Evolutionary conservation across 2,113 vertebrate species (phyloP), one percentile per base, ranked within the genome.

Genomic region (Argyrosomus japonicus): DNA sequence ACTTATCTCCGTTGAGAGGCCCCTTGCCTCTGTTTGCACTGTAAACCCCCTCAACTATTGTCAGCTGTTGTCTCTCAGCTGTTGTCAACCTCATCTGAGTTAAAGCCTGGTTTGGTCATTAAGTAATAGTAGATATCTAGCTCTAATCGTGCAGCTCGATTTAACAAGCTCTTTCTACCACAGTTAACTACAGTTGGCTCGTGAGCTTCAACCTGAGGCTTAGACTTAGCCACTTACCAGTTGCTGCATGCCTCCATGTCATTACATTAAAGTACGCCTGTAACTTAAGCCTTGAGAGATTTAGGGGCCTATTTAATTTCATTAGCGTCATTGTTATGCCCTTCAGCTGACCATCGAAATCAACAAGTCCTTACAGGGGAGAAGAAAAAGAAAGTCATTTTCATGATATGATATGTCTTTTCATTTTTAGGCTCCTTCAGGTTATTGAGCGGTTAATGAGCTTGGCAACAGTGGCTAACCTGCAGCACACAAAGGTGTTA

Each of bases 221-320:
- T 45, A 85, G 23, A 25, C 79, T 70, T 3, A 75, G 63, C 65
- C 72, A 72, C 81, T 79, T 75, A 85, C 90, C 76, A 74, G 84
- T 71, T 19, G 68, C 83, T 74, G 87, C 88, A 79, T 85, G 81
- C 82, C 82, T 79, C 71, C 69, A 43, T 47, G 23, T 77, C 80
- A 69, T 87, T 90, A 87, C 82, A 74, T 76, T 79, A 58, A 89
- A 83, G 54, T 14, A 60, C 0, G 62, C 18, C 47, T 74, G 77
- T 27, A 84, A 86, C 75, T 61, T 73, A 83, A 87, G 76, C 68
- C 65, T 70, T 79, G 74, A 85, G 89, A 84, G 84, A 60, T 82
- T 87, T 85, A 82, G 29, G 36, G 68, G 64, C 57, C 50, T 10
- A 25, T 81, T 89, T 86, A 51, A 90, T 85, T 54, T 78, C 69